A percentile compares a stretch with the other conserved stretches of the same genome.
These are phyloP conservation scores for Mobula birostris DNA, from an alignment of 2,113 vertebrate species.

Conservation along the genomic window DNA sequence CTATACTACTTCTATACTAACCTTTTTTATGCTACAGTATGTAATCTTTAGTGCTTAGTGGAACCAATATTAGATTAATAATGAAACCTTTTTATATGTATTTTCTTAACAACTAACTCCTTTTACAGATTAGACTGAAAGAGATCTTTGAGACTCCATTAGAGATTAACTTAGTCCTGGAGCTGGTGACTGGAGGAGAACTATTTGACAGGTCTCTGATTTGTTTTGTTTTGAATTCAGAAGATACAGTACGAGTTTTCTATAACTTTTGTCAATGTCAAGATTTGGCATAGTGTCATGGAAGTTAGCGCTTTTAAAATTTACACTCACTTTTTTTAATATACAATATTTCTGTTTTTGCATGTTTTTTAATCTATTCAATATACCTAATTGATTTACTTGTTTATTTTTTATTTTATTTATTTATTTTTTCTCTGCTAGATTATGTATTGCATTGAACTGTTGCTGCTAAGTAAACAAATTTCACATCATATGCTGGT, in stretches of 20 bases:
- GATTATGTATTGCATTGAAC: too few relatives aligned
- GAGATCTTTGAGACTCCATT: slow-evolving; percentile 80
- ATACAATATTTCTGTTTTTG: too few relatives aligned
- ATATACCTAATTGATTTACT: too few relatives aligned
- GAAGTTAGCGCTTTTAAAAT: not conserved
- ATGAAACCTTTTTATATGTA: not conserved
- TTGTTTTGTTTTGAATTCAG: not conserved
- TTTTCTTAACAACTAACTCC: slow-evolving; percentile 3
- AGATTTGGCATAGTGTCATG: not conserved
- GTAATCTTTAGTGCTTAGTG: not conserved
- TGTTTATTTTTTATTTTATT: too few relatives aligned
- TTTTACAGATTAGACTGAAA: slow-evolving; percentile 76
- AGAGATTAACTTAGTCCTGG: slow-evolving; percentile 79
- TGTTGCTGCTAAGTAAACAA: too few relatives aligned
- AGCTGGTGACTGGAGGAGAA: slow-evolving; percentile 78
- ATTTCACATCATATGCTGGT: too few relatives aligned
- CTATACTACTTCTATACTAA: not conserved
- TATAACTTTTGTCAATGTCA: not conserved
- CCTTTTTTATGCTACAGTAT: not conserved
- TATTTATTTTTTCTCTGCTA: too few relatives aligned
- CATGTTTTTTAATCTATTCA: too few relatives aligned
- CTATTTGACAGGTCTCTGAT: slow-evolving; percentile 76
- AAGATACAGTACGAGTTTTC: not conserved
- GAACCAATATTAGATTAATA: not conserved
- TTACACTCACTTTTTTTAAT: not conserved